Base-by-base conservation (phyloP, 2,888 invertebrate species). In the Platycheirus rosarum region DNA sequence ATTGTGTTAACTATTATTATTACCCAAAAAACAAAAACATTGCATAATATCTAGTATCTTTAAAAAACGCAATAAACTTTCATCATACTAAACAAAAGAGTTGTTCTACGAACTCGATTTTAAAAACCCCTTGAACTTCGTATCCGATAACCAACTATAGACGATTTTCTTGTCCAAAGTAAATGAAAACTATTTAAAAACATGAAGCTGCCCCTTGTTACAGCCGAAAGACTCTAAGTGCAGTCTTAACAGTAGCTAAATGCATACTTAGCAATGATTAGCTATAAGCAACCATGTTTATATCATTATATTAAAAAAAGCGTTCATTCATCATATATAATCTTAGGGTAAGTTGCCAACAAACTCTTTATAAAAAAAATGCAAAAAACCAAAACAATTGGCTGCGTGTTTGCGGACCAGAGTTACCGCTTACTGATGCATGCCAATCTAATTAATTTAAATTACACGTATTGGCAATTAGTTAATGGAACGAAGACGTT, bases 371-470 rank as follows among this genome's bases (percentile, higher is more conserved):
- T 7, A 11, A n/a, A 18, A 13, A 44, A 66, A 73, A 73, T 73
- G 73, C 74, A 63, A 63, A 63, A 55, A 69, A 62, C 29, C 42
- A 37, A 68, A 63, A 69, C 74, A 51, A 79, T 37, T 68, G 62
- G 42, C 49, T 68, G 63, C 66, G 42, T 63, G 76, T 66, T 71
- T 76, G 68, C 35, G 26, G 76, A 62, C 76, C 62, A 76, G n/a
- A n/a, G 76, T 82, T 82, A 62, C 71, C 44, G 71, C 63, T 77
- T 62, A 82, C 82, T 76, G 77, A 82, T 82, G 82, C 82, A 57
- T 82, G 71, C 71, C 71, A 53, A 77, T 46, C 66, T 77, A 65
- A 79, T 69, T 79, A 79, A 63, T 79, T 69, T 48, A 70, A 80
- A 70, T 73, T 73, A 55, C 42, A 77, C 65, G 42, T 63, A 77